A percentile compares a stretch with the other conserved stretches of the same genome.
Evolutionary conservation across 1,140 invertebrate species (phyloP).

Genomic region (Polypedilum pembai): DNA sequence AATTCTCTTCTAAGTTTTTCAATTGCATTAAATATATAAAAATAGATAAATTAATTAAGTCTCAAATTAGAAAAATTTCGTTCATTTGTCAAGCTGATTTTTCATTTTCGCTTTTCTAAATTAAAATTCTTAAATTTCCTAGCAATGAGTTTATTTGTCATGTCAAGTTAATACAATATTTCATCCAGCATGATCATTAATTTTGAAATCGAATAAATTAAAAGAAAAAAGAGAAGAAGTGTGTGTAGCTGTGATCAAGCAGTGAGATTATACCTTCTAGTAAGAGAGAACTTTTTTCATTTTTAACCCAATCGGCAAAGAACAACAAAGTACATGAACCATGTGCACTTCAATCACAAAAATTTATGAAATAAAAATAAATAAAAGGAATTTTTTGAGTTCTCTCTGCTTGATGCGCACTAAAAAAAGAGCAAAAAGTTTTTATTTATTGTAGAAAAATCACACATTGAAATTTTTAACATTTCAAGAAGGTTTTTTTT

Average conservation of each 20-base stretch:
- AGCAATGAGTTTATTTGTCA: background rate
- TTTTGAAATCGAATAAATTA: conserved; percentile 1
- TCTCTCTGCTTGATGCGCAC: background rate
- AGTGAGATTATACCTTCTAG: background rate
- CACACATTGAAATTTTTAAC: conserved; percentile 24
- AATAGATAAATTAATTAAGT: too few relatives aligned
- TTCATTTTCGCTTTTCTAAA: too few relatives aligned
- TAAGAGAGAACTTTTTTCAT: background rate
- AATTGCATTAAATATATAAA: too few relatives aligned
- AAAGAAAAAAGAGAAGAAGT: background rate
- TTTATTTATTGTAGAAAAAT: conserved; percentile 24
- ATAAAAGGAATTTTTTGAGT: background rate
- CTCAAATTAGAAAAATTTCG: too few relatives aligned
- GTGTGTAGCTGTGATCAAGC: background rate
- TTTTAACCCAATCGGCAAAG: background rate
- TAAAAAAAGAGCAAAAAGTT: background rate
- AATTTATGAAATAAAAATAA: background rate
- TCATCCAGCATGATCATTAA: conserved; percentile 11
- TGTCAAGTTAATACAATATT: conserved; percentile 3
- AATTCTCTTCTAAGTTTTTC: too few relatives aligned
- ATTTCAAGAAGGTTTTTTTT: conserved; percentile 20
- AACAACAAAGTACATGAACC: background rate
- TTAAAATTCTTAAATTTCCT: background rate
- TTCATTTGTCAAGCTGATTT: too few relatives aligned
- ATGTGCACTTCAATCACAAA: conserved; percentile 10